Conservation (phyloP, 2,113 vertebrate genomes). For the Tringa solitaria region DNA sequence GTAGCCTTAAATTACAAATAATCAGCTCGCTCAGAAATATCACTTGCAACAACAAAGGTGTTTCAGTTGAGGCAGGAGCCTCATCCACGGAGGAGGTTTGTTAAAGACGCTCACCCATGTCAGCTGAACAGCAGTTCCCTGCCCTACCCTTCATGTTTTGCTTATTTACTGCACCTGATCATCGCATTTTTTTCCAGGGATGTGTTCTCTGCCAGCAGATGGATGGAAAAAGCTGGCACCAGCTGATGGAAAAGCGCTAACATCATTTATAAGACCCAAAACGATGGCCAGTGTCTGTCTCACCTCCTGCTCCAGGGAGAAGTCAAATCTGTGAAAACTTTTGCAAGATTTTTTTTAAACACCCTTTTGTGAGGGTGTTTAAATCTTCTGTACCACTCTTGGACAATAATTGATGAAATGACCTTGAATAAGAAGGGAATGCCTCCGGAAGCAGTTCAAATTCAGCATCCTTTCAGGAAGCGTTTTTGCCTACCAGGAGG, state of each 20-base stretch:
- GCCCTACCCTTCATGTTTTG: neutral
- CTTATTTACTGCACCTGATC: neutral
- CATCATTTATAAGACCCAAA: neutral
- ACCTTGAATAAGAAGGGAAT: neutral
- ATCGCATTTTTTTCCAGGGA: neutral
- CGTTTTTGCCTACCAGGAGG: neutral
- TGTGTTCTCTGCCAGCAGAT: neutral
- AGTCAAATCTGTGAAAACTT: neutral
- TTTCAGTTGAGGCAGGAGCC: neutral
- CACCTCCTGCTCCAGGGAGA: neutral
- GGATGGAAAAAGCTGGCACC: neutral
- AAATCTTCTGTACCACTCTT: neutral
- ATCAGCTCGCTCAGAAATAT: neutral
- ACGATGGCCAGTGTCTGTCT: neutral
- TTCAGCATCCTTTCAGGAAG: neutral
- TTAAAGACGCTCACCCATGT: neutral
- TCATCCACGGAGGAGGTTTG: neutral
- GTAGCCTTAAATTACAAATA: neutral
- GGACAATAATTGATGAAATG: neutral
- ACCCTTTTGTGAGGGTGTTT: neutral
- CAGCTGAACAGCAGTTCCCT: neutral
- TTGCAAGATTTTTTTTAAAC: neutral
- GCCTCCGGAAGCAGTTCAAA: neutral
- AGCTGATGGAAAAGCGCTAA: neutral
- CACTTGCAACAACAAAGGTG: neutral